These are phyloP conservation scores for Sphinx pinastri DNA, from an alignment of 2,888 invertebrate species.

Conservation along the genomic window DNA sequence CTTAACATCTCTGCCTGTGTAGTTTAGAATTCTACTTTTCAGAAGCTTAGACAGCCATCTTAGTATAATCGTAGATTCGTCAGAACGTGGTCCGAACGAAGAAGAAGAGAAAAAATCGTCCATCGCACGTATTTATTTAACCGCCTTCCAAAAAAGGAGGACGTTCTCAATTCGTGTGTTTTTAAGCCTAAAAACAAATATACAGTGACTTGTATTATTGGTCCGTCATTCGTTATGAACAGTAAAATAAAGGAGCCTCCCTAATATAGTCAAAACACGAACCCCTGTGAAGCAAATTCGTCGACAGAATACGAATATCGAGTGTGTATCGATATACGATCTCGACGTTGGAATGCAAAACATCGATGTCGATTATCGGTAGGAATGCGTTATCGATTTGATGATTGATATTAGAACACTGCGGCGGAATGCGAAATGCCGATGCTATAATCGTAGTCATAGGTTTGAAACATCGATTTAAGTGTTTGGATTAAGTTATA, in stretches of 20 bases:
- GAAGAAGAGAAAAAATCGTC: too few species aligned
- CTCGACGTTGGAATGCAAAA: constrained; percentile 14
- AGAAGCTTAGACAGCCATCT: too few species aligned
- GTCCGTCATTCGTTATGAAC: constrained; percentile 38
- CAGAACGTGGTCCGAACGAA: too few species aligned
- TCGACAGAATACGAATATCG: constrained; percentile 18
- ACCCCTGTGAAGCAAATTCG: background rate
- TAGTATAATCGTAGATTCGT: too few species aligned
- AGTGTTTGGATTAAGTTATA: background rate
- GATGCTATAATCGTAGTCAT: background rate
- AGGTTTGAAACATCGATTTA: background rate
- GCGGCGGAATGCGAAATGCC: background rate
- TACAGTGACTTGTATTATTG: constrained; percentile 38
- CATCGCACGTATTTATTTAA: too few species aligned
- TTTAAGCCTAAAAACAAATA: constrained; percentile 27
- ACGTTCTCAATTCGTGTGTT: too few species aligned
- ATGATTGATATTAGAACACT: background rate
- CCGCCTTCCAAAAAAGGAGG: too few species aligned
- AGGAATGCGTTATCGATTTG: background rate
- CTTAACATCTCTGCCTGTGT: too few species aligned
- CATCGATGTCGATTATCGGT: constrained; percentile 6
- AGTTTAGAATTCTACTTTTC: too few species aligned
- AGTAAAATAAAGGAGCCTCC: constrained; percentile 37
- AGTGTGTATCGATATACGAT: constrained; percentile 15
- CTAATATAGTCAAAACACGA: constrained; percentile 41